Percentiles rank a stretch among this genome's conserved stretches.
phyloP scores from a whole-genome alignment of 2,797 vertebrate species.

The Nyctibius grandis region DNA sequence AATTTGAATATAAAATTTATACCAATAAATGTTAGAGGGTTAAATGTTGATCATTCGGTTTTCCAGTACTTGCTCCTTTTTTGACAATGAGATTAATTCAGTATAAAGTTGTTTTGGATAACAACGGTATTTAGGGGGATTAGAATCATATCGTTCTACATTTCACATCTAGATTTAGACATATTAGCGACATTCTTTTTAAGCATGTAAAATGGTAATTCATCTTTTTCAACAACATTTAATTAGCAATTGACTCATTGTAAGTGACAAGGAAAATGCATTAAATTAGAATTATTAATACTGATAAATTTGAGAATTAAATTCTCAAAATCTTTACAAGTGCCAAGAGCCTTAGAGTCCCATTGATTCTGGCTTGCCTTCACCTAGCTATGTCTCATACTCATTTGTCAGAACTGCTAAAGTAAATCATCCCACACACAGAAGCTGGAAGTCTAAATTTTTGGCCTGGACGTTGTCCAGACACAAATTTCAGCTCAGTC shows the following conservation, averaged over 20 bases:
- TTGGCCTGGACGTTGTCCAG: background rate
- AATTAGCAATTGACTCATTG: slow-evolving; percentile 16
- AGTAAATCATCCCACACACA: background rate
- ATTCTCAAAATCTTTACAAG: background rate
- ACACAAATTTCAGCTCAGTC: background rate
- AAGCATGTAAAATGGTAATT: slow-evolving; percentile 30
- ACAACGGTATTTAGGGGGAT: background rate
- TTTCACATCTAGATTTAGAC: slow-evolving; percentile 28
- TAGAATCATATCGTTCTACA: background rate
- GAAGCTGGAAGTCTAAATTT: background rate
- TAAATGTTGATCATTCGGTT: background rate
- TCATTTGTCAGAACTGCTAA: background rate
- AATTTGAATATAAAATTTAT: background rate
- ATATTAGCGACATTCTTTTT: background rate
- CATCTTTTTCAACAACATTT: slow-evolving; percentile 24
- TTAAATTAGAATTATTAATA: slow-evolving; percentile 48
- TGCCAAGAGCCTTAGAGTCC: background rate
- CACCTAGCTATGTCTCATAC: background rate
- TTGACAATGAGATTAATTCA: background rate
- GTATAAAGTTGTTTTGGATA: background rate
- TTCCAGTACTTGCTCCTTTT: background rate
- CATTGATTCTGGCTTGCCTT: background rate
- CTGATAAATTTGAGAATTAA: slow-evolving; percentile 30
- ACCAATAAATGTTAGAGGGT: background rate
- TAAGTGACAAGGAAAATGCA: slow-evolving; percentile 34